Evolutionary conservation across 2,888 invertebrate genomes (phyloP).

Genomic region (Acanthoscelides obtectus): DNA sequence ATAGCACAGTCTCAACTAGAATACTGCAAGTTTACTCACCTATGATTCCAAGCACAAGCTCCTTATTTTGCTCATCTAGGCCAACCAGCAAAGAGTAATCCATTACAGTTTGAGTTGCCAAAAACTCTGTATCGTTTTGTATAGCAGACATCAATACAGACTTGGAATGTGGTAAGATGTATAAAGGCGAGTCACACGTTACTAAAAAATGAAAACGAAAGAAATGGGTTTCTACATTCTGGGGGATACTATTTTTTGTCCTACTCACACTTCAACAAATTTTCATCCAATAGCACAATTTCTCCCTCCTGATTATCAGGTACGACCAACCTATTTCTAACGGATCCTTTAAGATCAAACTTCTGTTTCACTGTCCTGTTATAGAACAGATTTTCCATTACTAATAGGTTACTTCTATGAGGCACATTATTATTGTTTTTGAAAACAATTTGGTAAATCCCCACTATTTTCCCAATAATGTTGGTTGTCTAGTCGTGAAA

Average conservation of each 20-base stretch:
- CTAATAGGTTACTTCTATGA: slow-evolving; percentile 69
- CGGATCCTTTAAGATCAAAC: slow-evolving; percentile 96
- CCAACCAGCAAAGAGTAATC: slow-evolving; percentile 97
- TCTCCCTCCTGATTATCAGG: slow-evolving; percentile 68
- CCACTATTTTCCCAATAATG: slow-evolving; percentile 85
- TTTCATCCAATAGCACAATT: slow-evolving; percentile 92
- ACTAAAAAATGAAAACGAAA: slow-evolving; percentile 37
- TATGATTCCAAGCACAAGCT: slow-evolving; percentile 90
- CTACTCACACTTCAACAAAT: slow-evolving; percentile 79
- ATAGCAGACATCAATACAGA: slow-evolving; percentile 84
- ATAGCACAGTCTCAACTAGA: too few relatives aligned
- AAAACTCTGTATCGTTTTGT: slow-evolving; percentile 85
- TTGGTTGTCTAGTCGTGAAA: slow-evolving; percentile 67
- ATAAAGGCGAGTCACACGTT: slow-evolving; percentile 62
- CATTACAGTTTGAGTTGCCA: slow-evolving; percentile 89
- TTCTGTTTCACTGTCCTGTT: slow-evolving; percentile 66
- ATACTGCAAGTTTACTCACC: slow-evolving; percentile 60
- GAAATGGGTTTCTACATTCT: too few relatives aligned
- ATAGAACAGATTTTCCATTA: slow-evolving; percentile 98
- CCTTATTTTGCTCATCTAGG: slow-evolving; percentile 69
- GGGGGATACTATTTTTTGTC: neutral
- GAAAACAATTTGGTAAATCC: slow-evolving; percentile 71
- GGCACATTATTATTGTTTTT: slow-evolving; percentile 56
- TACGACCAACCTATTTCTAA: slow-evolving; percentile 79
- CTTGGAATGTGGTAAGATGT: slow-evolving; percentile 83